Evolutionary conservation across 2,888 invertebrate species (phyloP).

Genomic region (Pedicia rivosa): DNA sequence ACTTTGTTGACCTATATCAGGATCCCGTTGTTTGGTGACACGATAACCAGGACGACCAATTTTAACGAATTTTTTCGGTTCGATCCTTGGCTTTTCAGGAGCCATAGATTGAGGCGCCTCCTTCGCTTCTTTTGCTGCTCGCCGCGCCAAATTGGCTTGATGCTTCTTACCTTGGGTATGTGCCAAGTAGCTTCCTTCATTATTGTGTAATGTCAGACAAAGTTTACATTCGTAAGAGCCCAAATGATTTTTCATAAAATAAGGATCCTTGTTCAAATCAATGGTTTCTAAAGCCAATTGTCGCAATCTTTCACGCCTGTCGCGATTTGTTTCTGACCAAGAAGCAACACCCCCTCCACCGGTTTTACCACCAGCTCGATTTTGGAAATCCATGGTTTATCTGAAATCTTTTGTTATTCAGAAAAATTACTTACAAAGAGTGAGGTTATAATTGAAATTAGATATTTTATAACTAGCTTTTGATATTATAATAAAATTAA

Average conservation of each 20-base stretch:
- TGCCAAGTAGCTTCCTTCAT: conserved; percentile 96
- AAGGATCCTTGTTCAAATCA: conserved; percentile 97
- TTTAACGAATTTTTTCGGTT: conserved; percentile 98
- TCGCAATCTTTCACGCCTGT: conserved; percentile 85
- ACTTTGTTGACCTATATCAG: conserved; percentile 90
- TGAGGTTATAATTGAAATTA: too few relatives aligned
- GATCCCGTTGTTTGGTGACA: conserved; percentile 95
- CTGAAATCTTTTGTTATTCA: not conserved
- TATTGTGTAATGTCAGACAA: conserved; percentile 95
- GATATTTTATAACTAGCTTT: too few relatives aligned
- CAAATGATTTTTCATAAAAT: conserved; percentile 99
- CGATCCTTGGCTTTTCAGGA: conserved; percentile 90
- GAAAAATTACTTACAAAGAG: not conserved
- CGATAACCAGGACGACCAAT: conserved; percentile 98
- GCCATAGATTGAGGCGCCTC: conserved; percentile 89
- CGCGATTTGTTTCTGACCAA: conserved; percentile 96
- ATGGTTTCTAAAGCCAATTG: conserved; percentile 97
- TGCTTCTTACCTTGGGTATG: conserved; percentile 99
- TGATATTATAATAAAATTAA: too few relatives aligned
- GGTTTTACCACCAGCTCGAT: conserved; percentile 96
- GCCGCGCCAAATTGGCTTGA: conserved; percentile 92
- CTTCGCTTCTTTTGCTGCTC: conserved; percentile 97
- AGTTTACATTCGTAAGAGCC: conserved; percentile 98
- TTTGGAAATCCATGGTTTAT: conserved; percentile 88
- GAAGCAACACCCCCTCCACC: conserved; percentile 99